Evolutionary conservation across 1,140 invertebrate genomes (phyloP).

Genomic region (Eufriesea mexicana): DNA sequence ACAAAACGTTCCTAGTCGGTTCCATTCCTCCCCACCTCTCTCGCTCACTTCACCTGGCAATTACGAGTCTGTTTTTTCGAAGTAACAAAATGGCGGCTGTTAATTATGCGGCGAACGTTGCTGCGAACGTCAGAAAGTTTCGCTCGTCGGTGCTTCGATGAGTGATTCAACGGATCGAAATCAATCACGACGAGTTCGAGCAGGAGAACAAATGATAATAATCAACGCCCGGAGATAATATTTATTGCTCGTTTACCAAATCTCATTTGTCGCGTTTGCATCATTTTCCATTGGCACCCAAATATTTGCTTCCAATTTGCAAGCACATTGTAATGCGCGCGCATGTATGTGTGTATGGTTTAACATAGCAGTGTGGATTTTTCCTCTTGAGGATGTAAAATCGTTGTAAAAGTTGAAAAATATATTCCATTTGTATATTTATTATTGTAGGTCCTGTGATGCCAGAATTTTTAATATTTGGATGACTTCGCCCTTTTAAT

Average conservation of each 20-base stretch:
- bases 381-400: too few species aligned
- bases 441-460: too few species aligned
- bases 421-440: too few species aligned
- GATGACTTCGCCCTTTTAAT: too few species aligned
- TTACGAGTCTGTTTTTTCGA: conserved; percentile 18
- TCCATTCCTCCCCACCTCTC: background rate
- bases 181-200: background rate
- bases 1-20: background rate
- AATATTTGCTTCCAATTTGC: background rate
- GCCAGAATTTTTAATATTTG: too few species aligned
- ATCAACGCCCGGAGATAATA: background rate
- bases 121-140: background rate
- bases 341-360: too few species aligned
- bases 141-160: background rate
- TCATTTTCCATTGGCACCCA: background rate
- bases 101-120: background rate
- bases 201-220: background rate
- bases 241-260: background rate
- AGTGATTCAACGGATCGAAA: background rate
- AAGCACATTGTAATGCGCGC: background rate
- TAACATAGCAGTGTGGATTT: too few species aligned
- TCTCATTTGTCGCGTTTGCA: background rate
- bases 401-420: too few species aligned
- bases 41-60: conserved; percentile 26
- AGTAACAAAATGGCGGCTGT: background rate